These are phyloP conservation scores for Polyergus mexicanus DNA, from an alignment of 1,140 invertebrate species.

Conservation along the genomic window DNA sequence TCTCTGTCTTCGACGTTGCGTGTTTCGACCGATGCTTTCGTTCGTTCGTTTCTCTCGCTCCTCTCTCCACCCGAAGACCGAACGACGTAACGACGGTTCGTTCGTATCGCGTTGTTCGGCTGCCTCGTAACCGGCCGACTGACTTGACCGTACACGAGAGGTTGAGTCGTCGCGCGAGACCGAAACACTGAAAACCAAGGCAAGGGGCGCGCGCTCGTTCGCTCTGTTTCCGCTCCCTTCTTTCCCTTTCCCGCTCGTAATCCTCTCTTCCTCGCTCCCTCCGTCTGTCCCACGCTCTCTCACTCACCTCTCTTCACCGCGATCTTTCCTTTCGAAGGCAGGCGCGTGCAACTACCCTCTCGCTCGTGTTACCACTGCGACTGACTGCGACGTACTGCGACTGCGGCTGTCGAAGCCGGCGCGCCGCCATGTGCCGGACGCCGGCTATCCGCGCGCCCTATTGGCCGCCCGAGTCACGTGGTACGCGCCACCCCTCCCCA, in stretches of 20 bases:
- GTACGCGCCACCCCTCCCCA: conserved; percentile 72
- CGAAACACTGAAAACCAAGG: conserved; percentile 75
- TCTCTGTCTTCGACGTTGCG: background rate
- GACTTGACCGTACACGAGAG: conserved; percentile 69
- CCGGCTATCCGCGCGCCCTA: conserved; percentile 76
- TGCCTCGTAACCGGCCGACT: conserved; percentile 75
- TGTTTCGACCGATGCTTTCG: conserved; percentile 63
- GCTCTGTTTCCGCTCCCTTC: conserved; percentile 25
- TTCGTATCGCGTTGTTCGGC: conserved; percentile 69
- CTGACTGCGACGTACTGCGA: conserved; percentile 84
- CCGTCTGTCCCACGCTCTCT: conserved; percentile 52
- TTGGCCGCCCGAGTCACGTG: conserved; percentile 80
- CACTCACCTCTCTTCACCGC: conserved; percentile 61
- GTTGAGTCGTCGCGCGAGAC: conserved; percentile 72
- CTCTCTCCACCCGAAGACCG: conserved; percentile 60
- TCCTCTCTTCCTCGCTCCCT: conserved; percentile 48
- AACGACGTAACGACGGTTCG: conserved; percentile 60
- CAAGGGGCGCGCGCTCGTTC: conserved; percentile 66
- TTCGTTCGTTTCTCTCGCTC: conserved; percentile 67
- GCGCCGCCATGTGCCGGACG: conserved; percentile 82
- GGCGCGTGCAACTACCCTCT: conserved; percentile 84
- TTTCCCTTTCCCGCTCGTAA: conserved; percentile 27
- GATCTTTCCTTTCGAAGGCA: conserved; percentile 77
- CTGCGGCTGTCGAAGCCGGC: conserved; percentile 78
- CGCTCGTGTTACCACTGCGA: conserved; percentile 84